Percentiles rank a stretch among this genome's conserved stretches.
Conservation (phyloP, 2,797 vertebrate species). For the Onychomys torridus region DNA sequence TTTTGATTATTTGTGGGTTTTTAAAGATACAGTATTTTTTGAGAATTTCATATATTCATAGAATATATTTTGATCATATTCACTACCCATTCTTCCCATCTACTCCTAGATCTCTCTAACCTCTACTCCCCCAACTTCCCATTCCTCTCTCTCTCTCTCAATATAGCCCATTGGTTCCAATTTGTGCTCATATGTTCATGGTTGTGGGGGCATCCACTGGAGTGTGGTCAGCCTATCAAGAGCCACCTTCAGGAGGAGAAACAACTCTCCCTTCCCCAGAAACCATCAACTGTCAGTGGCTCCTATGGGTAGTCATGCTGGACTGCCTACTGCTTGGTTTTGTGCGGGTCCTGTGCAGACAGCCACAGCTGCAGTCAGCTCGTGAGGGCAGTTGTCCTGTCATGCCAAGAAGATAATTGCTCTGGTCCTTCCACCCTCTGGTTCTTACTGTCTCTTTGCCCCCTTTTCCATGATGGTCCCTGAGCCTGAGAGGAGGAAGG, state of each 20-base stretch:
- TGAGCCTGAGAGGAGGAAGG: background rate
- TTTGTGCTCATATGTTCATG: background rate
- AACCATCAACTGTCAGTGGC: background rate
- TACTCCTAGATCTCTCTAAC: background rate
- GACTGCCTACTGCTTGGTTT: too few species aligned
- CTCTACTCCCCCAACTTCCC: background rate
- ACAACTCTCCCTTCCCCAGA: background rate
- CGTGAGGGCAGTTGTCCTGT: background rate
- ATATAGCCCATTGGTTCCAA: background rate
- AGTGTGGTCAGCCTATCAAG: background rate
- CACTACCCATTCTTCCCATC: background rate
- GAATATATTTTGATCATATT: background rate
- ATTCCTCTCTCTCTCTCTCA: background rate
- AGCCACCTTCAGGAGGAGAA: background rate
- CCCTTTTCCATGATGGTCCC: background rate
- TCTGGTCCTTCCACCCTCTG: too few species aligned
- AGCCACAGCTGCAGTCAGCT: background rate
- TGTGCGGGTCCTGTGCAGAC: background rate
- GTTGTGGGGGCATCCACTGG: background rate
- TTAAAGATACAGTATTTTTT: background rate
- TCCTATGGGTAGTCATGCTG: too few species aligned
- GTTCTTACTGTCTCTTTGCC: background rate
- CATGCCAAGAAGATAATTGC: background rate
- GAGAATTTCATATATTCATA: background rate
- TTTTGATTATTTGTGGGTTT: background rate